Conservation (phyloP, 2,888 invertebrate genomes). For the Aphrophora alni region DNA sequence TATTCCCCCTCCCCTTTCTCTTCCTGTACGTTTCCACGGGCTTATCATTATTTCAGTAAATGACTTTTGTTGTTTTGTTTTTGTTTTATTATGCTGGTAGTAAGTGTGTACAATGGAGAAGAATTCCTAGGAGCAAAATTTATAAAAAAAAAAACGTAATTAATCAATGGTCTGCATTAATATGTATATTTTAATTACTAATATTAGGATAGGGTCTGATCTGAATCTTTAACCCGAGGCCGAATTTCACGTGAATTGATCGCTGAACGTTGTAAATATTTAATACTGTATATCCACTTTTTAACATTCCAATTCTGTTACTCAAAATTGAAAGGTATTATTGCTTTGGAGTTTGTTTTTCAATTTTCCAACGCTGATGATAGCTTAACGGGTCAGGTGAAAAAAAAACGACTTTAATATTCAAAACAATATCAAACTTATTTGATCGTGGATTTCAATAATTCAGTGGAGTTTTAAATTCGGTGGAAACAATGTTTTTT, state of each 20-base stretch:
- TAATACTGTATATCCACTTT: background rate
- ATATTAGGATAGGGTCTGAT: background rate
- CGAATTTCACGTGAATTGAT: background rate
- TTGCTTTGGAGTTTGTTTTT: background rate
- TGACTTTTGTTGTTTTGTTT: constrained; percentile 9
- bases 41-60: constrained; percentile 24
- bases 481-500: background rate
- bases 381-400: background rate
- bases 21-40: background rate
- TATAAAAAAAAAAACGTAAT: background rate
- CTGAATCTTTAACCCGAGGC: background rate
- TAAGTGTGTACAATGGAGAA: background rate
- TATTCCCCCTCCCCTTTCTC: background rate
- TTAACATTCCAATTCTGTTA: background rate
- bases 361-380: background rate
- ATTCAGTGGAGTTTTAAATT: background rate
- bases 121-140: too few species aligned
- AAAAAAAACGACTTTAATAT: background rate
- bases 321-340: constrained; percentile 3
- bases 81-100: background rate
- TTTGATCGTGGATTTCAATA: background rate
- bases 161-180: background rate
- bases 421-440: background rate
- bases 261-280: background rate
- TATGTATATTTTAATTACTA: background rate